These are phyloP conservation scores for Novumbra hubbsi DNA, from an alignment of 2,797 vertebrate species.

Conservation along the genomic window DNA sequence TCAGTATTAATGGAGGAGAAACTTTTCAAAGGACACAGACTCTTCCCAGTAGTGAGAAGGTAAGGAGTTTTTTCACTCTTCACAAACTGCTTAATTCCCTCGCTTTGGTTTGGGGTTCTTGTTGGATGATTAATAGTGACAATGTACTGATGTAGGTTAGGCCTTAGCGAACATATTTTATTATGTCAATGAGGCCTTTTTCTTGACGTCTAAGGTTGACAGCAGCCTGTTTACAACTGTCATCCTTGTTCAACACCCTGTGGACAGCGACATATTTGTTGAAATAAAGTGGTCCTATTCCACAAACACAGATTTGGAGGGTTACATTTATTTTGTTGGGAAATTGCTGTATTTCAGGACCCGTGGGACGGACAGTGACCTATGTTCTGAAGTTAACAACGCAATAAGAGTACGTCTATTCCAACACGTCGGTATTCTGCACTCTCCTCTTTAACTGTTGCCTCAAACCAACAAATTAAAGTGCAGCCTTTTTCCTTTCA, in stretches of 20 bases:
- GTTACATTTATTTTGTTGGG: neutral
- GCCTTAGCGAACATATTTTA: neutral
- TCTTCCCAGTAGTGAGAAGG: constrained; percentile 31
- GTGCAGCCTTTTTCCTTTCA: neutral
- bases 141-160: neutral
- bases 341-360: neutral
- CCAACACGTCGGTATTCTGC: neutral
- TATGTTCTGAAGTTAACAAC: neutral
- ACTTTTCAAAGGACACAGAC: constrained; percentile 28
- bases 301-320: neutral
- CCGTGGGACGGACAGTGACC: neutral
- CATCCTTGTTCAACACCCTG: neutral
- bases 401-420: neutral
- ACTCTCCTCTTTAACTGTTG: neutral
- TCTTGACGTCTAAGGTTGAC: too few species aligned
- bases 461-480: neutral
- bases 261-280: neutral
- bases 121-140: neutral
- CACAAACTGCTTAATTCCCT: neutral
- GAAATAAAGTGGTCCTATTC: neutral
- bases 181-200: too few species aligned
- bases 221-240: neutral
- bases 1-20: constrained; percentile 34
- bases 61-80: constrained; percentile 13
- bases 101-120: neutral